Evolutionary conservation across 37 sponge, comb jelly and placozoan species (phyloP), one percentile per base, ranked within the genome.

Genomic region (Crambe crambe): DNA sequence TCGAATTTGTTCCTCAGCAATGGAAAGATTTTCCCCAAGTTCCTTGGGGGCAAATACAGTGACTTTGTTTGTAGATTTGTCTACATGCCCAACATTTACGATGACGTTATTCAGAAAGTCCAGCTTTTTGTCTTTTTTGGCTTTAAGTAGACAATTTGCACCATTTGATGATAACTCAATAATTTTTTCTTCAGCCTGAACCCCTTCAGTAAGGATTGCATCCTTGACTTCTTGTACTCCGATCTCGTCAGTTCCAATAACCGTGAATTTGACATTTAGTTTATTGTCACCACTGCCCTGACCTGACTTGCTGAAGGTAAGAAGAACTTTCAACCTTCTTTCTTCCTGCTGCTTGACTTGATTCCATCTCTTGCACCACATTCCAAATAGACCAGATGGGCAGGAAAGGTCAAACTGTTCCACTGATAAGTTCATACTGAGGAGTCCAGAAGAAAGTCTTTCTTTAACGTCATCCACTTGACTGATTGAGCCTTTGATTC

Each of bases 361-460:
- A 35, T 37, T 47, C 87, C 87, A 87, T 42, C 77, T 61, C 36
- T 75, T 74, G 27, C 35, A 36, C 87, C 87, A 87, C 82, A 80
- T 76, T 9, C 36, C 38, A 58, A 56, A 36, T 22, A 57, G 37
- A 37, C 40, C 66, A 23, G 35, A 21, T 23, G 29, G 35, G 31
- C 66, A 62, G 3, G n/a, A 37, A 54, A 87, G 62, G 1, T 47
- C 51, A 69, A 80, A 87, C n/a, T 29, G 35, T 42, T 37, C 61
- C 9, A 22, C 37, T 23, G 15, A 68, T 32, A 67, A 58, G 20
- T 73, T 38, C 25, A 56, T 57, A n/a, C 63, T 57, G 41, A 41
- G 36, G 8, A 61, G 47, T 26, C 81, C 32, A 17, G 40, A 43
- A 26, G 5, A 27, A 21, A 87, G 27, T 25, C 37, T 70, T 9